Conservation (phyloP, 2,797 vertebrate genomes). For the Anabacerthia variegaticeps region DNA sequence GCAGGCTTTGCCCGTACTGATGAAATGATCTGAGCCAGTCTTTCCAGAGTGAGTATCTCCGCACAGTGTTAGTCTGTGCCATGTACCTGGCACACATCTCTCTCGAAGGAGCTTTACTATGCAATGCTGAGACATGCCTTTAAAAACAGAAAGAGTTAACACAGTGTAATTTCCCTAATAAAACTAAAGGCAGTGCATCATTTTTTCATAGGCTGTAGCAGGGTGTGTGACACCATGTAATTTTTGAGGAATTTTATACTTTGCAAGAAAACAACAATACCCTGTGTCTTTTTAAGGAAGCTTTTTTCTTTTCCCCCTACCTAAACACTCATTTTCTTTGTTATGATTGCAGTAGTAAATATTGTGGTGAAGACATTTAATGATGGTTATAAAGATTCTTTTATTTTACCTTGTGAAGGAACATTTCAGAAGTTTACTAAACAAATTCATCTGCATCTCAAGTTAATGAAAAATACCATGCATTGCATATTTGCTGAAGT, state of each 20-base stretch:
- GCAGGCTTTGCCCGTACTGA: not conserved
- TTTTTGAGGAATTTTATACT: conserved; percentile 79
- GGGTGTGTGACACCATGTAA: conserved; percentile 79
- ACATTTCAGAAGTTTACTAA: conserved; percentile 51
- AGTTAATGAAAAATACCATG: not conserved
- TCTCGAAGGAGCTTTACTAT: not conserved
- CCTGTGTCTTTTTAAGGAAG: conserved; percentile 71
- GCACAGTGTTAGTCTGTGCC: not conserved
- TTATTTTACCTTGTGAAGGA: conserved; percentile 66
- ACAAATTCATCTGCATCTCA: not conserved
- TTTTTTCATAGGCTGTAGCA: conserved; percentile 74
- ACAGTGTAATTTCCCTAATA: conserved; percentile 78
- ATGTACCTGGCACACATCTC: not conserved
- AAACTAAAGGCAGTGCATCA: conserved; percentile 73
- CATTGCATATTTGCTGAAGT: not conserved
- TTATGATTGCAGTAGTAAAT: conserved; percentile 78
- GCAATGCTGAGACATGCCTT: not conserved
- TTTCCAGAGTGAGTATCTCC: not conserved
- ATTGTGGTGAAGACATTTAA: conserved; percentile 62
- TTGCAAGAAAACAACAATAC: conserved; percentile 76
- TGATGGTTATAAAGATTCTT: conserved; percentile 69
- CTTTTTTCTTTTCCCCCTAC: conserved; percentile 42
- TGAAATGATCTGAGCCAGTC: not conserved
- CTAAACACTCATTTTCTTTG: conserved; percentile 76
- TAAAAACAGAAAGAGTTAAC: conserved; percentile 75